phyloP scores from a whole-genome alignment of 2,888 invertebrate species.

The Apodemia zela region DNA sequence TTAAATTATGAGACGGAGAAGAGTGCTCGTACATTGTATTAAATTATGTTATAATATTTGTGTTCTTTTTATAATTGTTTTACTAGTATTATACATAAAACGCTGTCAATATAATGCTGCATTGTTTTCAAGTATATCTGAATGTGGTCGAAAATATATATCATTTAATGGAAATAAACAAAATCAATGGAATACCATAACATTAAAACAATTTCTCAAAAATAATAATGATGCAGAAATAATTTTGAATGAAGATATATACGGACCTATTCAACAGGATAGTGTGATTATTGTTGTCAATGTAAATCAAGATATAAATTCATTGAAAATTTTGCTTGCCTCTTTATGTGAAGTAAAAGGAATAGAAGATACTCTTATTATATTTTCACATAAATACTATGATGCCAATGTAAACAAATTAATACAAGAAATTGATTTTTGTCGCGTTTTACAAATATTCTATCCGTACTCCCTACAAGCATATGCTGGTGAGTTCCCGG shows the following conservation, averaged over 20 bases:
- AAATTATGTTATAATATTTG: constrained; percentile 1
- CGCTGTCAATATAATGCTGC: background rate
- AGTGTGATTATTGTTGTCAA: constrained; percentile 47
- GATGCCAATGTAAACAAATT: constrained; percentile 43
- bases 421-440: constrained; percentile 48
- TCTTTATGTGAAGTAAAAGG: constrained; percentile 46
- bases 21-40: background rate
- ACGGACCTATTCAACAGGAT: constrained; percentile 39
- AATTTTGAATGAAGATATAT: constrained; percentile 42
- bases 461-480: constrained; percentile 52
- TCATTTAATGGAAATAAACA: constrained; percentile 15
- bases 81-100: background rate
- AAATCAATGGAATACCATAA: constrained; percentile 17
- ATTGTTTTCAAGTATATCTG: background rate
- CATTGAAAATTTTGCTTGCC: constrained; percentile 44
- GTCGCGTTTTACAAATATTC: constrained; percentile 52
- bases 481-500: constrained; percentile 46
- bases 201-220: constrained; percentile 27
- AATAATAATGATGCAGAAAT: constrained; percentile 36
- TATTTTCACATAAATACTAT: constrained; percentile 52
- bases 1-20: background rate
- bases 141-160: constrained; percentile 18
- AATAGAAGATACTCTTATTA: constrained; percentile 47
- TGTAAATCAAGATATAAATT: constrained; percentile 38
- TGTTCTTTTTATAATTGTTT: background rate